A percentile compares a stretch with the other conserved stretches of the same genome.
Evolutionary conservation across 2,888 invertebrate genomes (phyloP).

Genomic region (Aleiodes testaceus): DNA sequence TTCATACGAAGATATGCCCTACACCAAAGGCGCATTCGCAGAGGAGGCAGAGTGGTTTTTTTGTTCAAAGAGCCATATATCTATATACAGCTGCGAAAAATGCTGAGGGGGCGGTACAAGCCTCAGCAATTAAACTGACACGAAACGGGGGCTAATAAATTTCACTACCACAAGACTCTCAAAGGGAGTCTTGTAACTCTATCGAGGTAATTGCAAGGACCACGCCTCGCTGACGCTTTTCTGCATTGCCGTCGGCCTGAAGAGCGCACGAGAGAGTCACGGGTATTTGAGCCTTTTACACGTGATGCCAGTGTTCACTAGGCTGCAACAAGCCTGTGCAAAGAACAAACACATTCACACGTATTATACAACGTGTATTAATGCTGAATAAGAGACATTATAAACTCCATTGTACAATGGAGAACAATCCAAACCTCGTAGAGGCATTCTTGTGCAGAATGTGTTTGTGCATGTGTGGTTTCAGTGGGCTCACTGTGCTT

Average conservation of each 20-base stretch:
- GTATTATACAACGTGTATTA: not conserved
- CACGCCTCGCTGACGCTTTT: constrained; percentile 65
- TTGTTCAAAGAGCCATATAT: not conserved
- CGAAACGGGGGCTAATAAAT: constrained; percentile 68
- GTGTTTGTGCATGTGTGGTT: too few species aligned
- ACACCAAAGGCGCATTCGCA: not conserved
- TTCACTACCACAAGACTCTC: constrained; percentile 57
- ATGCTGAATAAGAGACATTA: too few species aligned
- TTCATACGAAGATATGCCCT: constrained; percentile 28
- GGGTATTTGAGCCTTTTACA: constrained; percentile 57
- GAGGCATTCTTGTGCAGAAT: too few species aligned
- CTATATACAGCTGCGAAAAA: constrained; percentile 26
- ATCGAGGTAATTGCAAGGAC: constrained; percentile 68
- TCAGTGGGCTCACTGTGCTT: too few species aligned
- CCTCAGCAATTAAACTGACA: constrained; percentile 67
- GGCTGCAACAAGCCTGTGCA: not conserved
- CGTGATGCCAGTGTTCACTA: not conserved
- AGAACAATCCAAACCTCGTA: too few species aligned
- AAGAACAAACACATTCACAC: not conserved
- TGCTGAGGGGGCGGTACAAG: constrained; percentile 27
- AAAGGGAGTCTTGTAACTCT: constrained; percentile 70
- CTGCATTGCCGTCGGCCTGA: constrained; percentile 53
- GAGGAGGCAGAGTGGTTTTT: not conserved
- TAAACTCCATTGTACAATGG: too few species aligned
- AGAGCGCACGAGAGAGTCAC: constrained; percentile 13